A percentile compares a stretch with the other conserved stretches of the same genome.
Evolutionary conservation across 2,888 invertebrate species (phyloP).

Genomic region (Stenolophus ochropezus): DNA sequence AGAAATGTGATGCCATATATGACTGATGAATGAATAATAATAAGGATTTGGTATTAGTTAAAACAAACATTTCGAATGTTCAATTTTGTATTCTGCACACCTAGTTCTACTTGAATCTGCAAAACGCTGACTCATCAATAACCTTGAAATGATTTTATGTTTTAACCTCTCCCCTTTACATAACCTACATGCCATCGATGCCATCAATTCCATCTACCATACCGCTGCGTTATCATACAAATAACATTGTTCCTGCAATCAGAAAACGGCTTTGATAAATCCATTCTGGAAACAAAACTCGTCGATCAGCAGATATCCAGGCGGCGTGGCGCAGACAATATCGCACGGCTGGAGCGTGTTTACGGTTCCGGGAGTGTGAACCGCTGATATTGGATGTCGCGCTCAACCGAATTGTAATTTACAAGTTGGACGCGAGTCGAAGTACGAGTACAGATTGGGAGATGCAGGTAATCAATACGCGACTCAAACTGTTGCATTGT

Average conservation of each 20-base stretch:
- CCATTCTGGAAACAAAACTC: slow-evolving; percentile 31
- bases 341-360: slow-evolving; percentile 16
- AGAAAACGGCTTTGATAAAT: slow-evolving; percentile 26
- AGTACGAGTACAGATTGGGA: neutral
- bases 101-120: too few species aligned
- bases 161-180: neutral
- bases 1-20: too few species aligned
- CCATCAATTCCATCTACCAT: neutral
- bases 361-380: slow-evolving; percentile 10
- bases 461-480: slow-evolving; percentile 31
- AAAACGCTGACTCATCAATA: too few species aligned
- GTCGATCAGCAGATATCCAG: slow-evolving; percentile 30
- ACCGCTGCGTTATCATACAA: neutral
- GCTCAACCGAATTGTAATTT: slow-evolving; percentile 33
- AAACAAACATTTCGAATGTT: too few species aligned
- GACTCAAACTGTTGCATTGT: slow-evolving; percentile 26
- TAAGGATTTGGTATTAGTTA: too few species aligned
- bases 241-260: slow-evolving; percentile 2
- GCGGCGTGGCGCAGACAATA: neutral
- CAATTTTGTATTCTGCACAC: too few species aligned
- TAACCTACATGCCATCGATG: too few species aligned
- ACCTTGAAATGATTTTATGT: neutral
- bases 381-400: slow-evolving; percentile 44
- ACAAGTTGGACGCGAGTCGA: slow-evolving; percentile 7
- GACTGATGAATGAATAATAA: too few species aligned